Percentiles rank a stretch among this genome's conserved stretches.
Evolutionary conservation across 2,888 invertebrate species (phyloP).

Genomic region (Mimumesa dahlbomi): DNA sequence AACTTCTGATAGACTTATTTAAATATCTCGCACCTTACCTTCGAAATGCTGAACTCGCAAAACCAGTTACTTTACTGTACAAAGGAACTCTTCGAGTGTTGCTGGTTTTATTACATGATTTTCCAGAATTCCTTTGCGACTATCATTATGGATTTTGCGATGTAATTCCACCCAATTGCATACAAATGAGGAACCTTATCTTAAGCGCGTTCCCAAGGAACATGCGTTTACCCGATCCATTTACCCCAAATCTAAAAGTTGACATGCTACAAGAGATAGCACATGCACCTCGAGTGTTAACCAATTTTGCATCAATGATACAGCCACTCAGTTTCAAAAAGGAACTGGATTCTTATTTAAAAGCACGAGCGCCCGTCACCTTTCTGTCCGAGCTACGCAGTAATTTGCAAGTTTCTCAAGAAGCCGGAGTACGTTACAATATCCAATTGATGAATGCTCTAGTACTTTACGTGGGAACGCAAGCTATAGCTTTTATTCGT

Average conservation of each 20-base stretch:
- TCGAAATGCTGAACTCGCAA: slow-evolving; percentile 96
- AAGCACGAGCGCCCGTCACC: slow-evolving; percentile 96
- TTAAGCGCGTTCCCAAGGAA: slow-evolving; percentile 98
- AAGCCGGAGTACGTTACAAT: slow-evolving; percentile 96
- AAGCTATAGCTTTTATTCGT: slow-evolving; percentile 95
- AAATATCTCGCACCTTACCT: slow-evolving; percentile 98
- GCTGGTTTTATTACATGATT: slow-evolving; percentile 97
- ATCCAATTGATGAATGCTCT: slow-evolving; percentile 98
- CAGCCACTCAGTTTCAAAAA: slow-evolving; percentile 95
- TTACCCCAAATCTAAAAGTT: slow-evolving; percentile 97
- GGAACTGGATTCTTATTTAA: slow-evolving; percentile 97
- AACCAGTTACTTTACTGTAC: slow-evolving; percentile 96
- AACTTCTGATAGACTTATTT: slow-evolving; percentile 96
- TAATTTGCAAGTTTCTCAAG: slow-evolving; percentile 91
- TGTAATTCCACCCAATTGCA: slow-evolving; percentile 99
- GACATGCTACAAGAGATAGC: slow-evolving; percentile 95
- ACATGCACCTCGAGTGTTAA: slow-evolving; percentile 92
- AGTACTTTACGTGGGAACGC: slow-evolving; percentile 98
- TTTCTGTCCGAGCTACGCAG: slow-evolving; percentile 96
- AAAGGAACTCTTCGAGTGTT: slow-evolving; percentile 97
- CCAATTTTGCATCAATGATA: slow-evolving; percentile 93
- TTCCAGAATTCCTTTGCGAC: slow-evolving; percentile 99
- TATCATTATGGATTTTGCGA: slow-evolving; percentile 99
- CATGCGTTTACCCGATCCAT: slow-evolving; percentile 99
- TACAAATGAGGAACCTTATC: slow-evolving; percentile 98